Conservation (phyloP, 1,140 invertebrate species). For the Hycleus phaleratus region DNA sequence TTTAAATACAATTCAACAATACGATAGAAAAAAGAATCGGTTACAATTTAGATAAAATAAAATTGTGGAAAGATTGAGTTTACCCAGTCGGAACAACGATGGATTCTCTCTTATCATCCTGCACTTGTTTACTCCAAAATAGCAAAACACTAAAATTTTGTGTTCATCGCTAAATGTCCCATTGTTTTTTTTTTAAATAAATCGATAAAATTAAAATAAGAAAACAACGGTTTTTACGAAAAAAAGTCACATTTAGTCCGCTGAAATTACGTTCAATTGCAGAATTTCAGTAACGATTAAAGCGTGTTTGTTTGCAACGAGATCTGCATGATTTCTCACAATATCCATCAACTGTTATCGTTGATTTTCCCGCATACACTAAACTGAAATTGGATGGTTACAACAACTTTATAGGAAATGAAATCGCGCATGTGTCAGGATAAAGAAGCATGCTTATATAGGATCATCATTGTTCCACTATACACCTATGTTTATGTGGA, state of each 20-base stretch:
- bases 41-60: too few relatives aligned
- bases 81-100: slow-evolving; percentile 41
- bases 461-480: slow-evolving; percentile 1
- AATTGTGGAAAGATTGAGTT: too few relatives aligned
- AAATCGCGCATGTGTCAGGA: slow-evolving; percentile 13
- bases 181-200: background rate
- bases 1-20: too few relatives aligned
- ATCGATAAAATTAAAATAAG: slow-evolving; percentile 13
- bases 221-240: background rate
- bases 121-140: slow-evolving; percentile 38
- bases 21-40: too few relatives aligned
- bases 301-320: too few relatives aligned
- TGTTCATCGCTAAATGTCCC: slow-evolving; percentile 20
- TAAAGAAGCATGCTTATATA: slow-evolving; percentile 4
- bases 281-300: too few relatives aligned
- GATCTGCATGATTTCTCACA: too few relatives aligned
- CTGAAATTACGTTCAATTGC: too few relatives aligned
- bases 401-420: slow-evolving; percentile 5
- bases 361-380: slow-evolving; percentile 12
- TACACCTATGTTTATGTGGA: too few relatives aligned
- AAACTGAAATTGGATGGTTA: slow-evolving; percentile 10
- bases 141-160: slow-evolving; percentile 36
- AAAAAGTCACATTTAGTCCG: too few relatives aligned
- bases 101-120: slow-evolving; percentile 35
- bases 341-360: background rate